These are phyloP conservation scores for Urocynchramus pylzowi DNA, from an alignment of 2,113 vertebrate genomes.

Conservation along the genomic window DNA sequence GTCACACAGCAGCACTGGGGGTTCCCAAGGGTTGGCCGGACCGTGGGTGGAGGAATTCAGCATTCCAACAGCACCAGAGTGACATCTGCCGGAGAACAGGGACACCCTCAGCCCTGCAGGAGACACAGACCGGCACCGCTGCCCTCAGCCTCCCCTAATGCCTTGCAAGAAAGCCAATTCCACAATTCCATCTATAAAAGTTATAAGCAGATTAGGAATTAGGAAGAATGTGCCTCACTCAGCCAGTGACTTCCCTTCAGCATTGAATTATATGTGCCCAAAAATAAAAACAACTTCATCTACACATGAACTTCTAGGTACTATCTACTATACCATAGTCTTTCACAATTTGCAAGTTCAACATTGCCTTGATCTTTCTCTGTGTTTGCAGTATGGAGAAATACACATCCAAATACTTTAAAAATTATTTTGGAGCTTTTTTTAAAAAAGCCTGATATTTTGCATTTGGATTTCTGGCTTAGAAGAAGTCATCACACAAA, in stretches of 20 bases:
- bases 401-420: rapidly evolving
- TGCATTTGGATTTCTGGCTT: not conserved
- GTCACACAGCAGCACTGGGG: too few relatives aligned
- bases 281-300: not conserved
- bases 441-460: not conserved
- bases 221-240: not conserved
- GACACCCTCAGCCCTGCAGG: not conserved
- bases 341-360: not conserved
- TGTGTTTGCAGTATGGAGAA: not conserved
- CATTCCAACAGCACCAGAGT: not conserved
- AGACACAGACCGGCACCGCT: rapidly evolving
- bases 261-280: not conserved
- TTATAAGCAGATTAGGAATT: rapidly evolving
- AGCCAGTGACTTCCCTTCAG: not conserved
- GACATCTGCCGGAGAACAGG: slow-evolving; percentile 57
- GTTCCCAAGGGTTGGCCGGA: rapidly evolving
- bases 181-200: rapidly evolving
- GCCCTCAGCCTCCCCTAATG: rapidly evolving
- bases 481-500: not conserved
- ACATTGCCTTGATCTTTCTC: not conserved
- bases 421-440: not conserved
- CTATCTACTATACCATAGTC: not conserved
- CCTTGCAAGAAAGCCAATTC: not conserved
- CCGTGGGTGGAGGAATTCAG: rapidly evolving
- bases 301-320: not conserved